Evolutionary conservation across 2,797 vertebrate genomes (phyloP).

Genomic region (Oryzias sinensis): DNA sequence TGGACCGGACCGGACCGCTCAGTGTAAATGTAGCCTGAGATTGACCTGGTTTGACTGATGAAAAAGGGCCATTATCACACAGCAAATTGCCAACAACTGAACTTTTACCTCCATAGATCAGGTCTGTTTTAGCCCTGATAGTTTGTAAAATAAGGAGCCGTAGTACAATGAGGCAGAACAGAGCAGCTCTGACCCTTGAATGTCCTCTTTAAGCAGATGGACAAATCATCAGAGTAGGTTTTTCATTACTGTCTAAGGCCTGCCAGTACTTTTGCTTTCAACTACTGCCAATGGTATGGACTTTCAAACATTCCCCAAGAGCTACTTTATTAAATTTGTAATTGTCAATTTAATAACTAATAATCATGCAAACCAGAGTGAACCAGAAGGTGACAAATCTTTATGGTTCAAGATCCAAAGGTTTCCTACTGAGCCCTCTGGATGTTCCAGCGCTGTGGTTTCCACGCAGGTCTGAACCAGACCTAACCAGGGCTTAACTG

Average conservation of each 20-base stretch:
- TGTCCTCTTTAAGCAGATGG: constrained; percentile 65
- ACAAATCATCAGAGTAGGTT: constrained; percentile 58
- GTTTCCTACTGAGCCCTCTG: constrained; percentile 53
- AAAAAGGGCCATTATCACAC: neutral
- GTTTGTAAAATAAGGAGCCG: constrained; percentile 4
- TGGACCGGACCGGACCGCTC: too few relatives aligned
- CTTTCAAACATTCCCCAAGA: constrained; percentile 45
- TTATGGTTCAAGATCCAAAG: neutral
- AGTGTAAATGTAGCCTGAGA: neutral
- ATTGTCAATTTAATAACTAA: constrained; percentile 48
- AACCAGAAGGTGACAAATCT: constrained; percentile 28
- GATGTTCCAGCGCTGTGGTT: constrained; percentile 51
- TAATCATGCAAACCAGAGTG: constrained; percentile 6
- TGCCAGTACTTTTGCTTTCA: constrained; percentile 59
- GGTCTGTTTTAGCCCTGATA: constrained; percentile 3
- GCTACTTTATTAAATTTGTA: constrained; percentile 31
- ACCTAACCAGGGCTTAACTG: constrained; percentile 50
- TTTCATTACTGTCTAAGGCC: constrained; percentile 46
- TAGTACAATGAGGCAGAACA: constrained; percentile 16
- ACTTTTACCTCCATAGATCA: neutral
- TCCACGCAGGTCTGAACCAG: constrained; percentile 47
- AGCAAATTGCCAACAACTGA: constrained; percentile 1
- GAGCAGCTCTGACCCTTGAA: constrained; percentile 51
- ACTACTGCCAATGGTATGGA: constrained; percentile 45
- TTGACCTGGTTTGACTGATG: neutral